phyloP scores from a whole-genome alignment of 2,797 vertebrate genomes.

The Zalophus californianus region DNA sequence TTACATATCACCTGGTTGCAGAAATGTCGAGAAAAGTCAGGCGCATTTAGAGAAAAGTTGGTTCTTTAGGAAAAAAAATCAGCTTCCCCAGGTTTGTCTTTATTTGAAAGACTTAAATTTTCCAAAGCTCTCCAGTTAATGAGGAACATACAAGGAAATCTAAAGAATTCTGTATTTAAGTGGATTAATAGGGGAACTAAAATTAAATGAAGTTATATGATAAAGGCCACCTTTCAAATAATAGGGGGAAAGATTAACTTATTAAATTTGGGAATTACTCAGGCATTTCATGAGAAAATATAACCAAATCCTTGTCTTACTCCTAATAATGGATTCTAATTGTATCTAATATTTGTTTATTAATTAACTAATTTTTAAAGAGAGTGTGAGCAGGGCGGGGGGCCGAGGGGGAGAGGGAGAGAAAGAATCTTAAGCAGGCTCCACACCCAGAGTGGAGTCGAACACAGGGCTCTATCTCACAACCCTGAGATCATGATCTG shows the following conservation, averaged over 20 bases:
- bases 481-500: not conserved
- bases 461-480: not conserved
- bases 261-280: not conserved
- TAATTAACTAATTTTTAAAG: not conserved
- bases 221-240: conserved; percentile 6
- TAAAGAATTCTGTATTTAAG: not conserved
- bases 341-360: not conserved
- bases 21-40: not conserved
- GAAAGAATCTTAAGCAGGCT: not conserved
- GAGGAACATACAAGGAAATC: not conserved
- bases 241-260: not conserved
- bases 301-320: not conserved
- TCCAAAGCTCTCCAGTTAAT: not conserved
- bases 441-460: not conserved
- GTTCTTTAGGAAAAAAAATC: not conserved
- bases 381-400: not conserved
- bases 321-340: conserved; percentile 30
- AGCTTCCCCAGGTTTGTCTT: not conserved
- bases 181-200: not conserved
- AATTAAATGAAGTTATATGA: not conserved
- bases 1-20: not conserved
- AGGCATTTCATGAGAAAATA: conserved; percentile 41
- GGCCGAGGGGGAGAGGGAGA: not conserved
- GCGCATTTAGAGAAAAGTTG: not conserved
- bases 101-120: not conserved